These are phyloP conservation scores for Lycodopsis pacificus DNA, from an alignment of 2,797 vertebrate species.

Conservation along the genomic window DNA sequence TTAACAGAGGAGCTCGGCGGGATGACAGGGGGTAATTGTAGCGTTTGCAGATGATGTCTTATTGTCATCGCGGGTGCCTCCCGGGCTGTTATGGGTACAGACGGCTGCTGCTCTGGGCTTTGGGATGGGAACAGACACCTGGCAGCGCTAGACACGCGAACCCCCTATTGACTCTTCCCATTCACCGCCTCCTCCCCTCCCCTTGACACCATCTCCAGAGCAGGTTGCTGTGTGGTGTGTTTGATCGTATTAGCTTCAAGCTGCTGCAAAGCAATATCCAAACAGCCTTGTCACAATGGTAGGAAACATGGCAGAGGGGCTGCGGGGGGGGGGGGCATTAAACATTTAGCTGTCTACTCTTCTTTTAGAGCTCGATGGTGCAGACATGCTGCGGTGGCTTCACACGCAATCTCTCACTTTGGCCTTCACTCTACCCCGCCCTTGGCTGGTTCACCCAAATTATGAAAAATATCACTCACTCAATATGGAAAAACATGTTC, in stretches of 20 bases:
- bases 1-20: conserved; percentile 65
- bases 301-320: conserved; percentile 58
- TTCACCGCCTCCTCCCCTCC: conserved; percentile 10
- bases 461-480: background rate
- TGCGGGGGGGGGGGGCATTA: conserved; percentile 58
- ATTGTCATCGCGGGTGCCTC: conserved; percentile 74
- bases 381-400: conserved; percentile 21
- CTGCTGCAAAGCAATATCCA: conserved; percentile 70
- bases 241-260: conserved; percentile 79
- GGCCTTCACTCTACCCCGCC: background rate
- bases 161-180: conserved; percentile 44
- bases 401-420: conserved; percentile 31
- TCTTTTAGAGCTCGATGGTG: conserved; percentile 43
- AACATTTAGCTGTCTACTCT: conserved; percentile 71
- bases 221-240: conserved; percentile 57
- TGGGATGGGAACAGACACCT: conserved; percentile 76
- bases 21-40: conserved; percentile 76
- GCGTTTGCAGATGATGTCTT: conserved; percentile 73
- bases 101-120: conserved; percentile 59
- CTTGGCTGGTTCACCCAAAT: background rate
- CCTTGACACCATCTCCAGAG: conserved; percentile 38
- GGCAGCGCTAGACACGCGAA: conserved; percentile 73
- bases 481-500: background rate
- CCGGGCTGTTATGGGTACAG: conserved; percentile 61
- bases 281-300: conserved; percentile 72